Conservation (phyloP, 2,113 vertebrate species). For the Promerops cafer region DNA sequence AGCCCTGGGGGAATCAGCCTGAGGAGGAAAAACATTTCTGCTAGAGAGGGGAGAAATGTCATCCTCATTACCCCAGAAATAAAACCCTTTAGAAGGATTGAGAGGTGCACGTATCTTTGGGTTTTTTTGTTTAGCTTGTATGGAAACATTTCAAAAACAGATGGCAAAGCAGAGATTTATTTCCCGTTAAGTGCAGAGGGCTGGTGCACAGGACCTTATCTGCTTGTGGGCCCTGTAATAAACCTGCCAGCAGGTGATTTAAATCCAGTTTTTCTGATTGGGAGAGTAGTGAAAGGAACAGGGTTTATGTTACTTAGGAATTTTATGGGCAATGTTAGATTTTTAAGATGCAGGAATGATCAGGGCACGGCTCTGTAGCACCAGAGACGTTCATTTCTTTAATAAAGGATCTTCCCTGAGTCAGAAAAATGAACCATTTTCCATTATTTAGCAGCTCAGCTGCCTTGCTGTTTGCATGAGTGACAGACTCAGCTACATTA, state of each 20-base stretch:
- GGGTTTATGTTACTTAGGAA: slow-evolving; percentile 24
- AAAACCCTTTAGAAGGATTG: background rate
- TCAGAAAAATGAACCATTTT: background rate
- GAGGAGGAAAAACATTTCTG: background rate
- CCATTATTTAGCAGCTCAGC: slow-evolving; percentile 8
- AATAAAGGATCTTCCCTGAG: background rate
- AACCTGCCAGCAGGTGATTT: slow-evolving; percentile 62
- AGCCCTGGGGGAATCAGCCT: background rate
- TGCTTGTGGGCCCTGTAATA: slow-evolving; percentile 45
- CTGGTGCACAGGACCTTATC: slow-evolving; percentile 54
- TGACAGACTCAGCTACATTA: background rate
- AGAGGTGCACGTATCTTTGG: background rate
- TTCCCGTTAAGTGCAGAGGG: background rate
- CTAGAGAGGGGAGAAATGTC: background rate
- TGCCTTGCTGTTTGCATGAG: background rate
- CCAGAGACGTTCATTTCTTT: background rate
- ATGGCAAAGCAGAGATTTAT: slow-evolving; percentile 51
- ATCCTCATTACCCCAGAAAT: background rate
- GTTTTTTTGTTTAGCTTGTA: background rate
- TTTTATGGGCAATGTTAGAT: slow-evolving; percentile 2
- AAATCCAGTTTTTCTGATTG: slow-evolving; percentile 37
- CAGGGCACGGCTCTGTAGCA: background rate
- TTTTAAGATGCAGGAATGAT: slow-evolving; percentile 9
- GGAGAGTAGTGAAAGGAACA: slow-evolving; percentile 1
- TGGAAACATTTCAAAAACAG: slow-evolving; percentile 23